phyloP scores from a whole-genome alignment of 2,888 invertebrate species.

The Melitaea athalia region DNA sequence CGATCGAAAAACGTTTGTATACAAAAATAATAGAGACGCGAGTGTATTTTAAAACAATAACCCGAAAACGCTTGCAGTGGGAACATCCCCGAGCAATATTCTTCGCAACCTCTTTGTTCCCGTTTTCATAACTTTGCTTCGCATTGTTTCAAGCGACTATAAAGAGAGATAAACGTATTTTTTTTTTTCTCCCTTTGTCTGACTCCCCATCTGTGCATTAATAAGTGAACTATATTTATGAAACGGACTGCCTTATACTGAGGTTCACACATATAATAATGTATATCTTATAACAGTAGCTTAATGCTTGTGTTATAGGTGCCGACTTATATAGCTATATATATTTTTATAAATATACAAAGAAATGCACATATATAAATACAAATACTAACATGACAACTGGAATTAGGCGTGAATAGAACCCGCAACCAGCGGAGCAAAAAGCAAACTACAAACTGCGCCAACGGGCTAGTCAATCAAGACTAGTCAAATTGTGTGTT shows the following conservation, averaged over 20 bases:
- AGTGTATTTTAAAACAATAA: slow-evolving; percentile 23
- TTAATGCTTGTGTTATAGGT: too few species aligned
- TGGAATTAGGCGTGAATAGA: too few species aligned
- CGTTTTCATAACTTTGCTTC: slow-evolving; percentile 31
- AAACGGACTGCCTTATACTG: neutral
- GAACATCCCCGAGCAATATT: slow-evolving; percentile 27
- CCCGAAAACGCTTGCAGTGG: slow-evolving; percentile 19
- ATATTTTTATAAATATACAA: too few species aligned
- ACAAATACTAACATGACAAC: too few species aligned
- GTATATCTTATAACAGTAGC: neutral
- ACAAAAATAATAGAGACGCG: slow-evolving; percentile 11
- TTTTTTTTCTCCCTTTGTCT: slow-evolving; percentile 28
- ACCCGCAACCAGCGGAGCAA: too few species aligned
- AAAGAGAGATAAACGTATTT: slow-evolving; percentile 27
- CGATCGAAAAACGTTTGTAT: slow-evolving; percentile 13
- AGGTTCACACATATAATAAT: neutral
- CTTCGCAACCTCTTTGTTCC: slow-evolving; percentile 28
- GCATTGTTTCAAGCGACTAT: slow-evolving; percentile 26
- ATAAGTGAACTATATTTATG: slow-evolving; percentile 17
- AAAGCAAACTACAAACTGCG: too few species aligned
- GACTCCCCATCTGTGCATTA: slow-evolving; percentile 23
- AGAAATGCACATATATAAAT: too few species aligned
- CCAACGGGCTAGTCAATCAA: too few species aligned
- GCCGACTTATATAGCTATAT: too few species aligned
- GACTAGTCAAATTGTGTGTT: too few species aligned